phyloP scores from a whole-genome alignment of 1,140 invertebrate genomes.

The Zaprionus nigranus region DNA sequence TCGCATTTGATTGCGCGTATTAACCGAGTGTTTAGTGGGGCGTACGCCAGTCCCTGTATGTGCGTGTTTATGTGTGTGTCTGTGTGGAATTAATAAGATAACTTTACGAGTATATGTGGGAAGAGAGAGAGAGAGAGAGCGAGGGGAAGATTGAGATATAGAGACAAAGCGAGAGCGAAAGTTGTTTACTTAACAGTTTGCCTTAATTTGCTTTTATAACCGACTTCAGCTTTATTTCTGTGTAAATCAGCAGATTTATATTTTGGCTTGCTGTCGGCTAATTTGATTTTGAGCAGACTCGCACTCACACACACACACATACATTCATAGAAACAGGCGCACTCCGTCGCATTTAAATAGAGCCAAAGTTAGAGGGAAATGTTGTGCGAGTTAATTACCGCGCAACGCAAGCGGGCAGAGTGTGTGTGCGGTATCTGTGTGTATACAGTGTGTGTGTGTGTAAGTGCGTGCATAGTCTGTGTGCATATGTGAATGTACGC shows the following conservation, averaged over 20 bases:
- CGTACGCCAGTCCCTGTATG: constrained; percentile 34
- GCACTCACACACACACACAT: constrained; percentile 6
- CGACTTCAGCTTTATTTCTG: constrained; percentile 65
- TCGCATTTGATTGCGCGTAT: constrained; percentile 82
- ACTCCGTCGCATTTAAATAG: constrained; percentile 60
- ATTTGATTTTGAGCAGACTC: constrained; percentile 76
- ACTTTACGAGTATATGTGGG: constrained; percentile 56
- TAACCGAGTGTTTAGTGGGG: constrained; percentile 68
- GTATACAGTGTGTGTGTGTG: neutral
- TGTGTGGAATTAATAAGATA: constrained; percentile 78
- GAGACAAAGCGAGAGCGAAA: constrained; percentile 40
- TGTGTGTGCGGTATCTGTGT: neutral
- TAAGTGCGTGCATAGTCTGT: neutral
- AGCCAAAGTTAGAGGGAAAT: constrained; percentile 70
- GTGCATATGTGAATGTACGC: neutral
- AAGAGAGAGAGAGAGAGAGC: neutral
- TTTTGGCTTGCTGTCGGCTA: constrained; percentile 69
- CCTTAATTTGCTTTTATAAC: constrained; percentile 82
- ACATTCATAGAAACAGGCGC: neutral
- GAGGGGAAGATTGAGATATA: constrained; percentile 1
- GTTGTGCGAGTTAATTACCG: constrained; percentile 76
- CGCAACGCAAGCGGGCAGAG: constrained; percentile 33
- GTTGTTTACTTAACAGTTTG: constrained; percentile 83
- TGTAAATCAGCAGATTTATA: constrained; percentile 83
- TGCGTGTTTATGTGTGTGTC: constrained; percentile 36